phyloP scores from a whole-genome alignment of 2,113 vertebrate genomes.

The Mormyrus lacerda region DNA sequence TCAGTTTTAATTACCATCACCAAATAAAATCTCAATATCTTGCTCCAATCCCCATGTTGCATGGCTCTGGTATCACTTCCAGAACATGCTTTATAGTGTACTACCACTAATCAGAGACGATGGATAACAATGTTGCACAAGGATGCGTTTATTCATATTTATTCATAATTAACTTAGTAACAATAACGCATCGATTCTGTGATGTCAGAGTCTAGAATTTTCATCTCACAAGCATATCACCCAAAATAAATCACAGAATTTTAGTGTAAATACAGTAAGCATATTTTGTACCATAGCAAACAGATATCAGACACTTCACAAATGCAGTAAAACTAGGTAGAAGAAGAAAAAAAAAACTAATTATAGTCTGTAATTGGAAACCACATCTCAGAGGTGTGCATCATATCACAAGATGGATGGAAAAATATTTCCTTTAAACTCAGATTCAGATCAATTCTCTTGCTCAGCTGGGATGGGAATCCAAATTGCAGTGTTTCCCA shows the following conservation, averaged over 20 bases:
- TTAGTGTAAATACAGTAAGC: conserved; percentile 1
- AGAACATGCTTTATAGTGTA: background rate
- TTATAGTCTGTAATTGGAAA: background rate
- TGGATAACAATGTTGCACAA: background rate
- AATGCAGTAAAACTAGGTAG: background rate
- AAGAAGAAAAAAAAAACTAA: background rate
- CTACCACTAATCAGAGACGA: background rate
- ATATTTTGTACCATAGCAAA: background rate
- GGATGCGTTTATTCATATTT: background rate
- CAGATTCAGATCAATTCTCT: background rate
- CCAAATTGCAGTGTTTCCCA: background rate
- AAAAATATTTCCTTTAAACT: background rate
- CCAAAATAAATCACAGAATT: background rate
- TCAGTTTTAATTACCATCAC: background rate
- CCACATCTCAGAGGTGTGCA: background rate
- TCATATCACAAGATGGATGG: background rate
- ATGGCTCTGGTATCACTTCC: background rate
- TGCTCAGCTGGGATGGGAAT: background rate
- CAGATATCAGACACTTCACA: background rate
- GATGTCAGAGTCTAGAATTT: background rate
- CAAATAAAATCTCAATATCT: background rate
- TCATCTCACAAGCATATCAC: background rate
- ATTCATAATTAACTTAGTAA: background rate
- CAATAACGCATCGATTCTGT: background rate
- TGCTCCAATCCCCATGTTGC: background rate